Conservation (phyloP, 2,888 invertebrate species). For the Ceriagrion tenellum region DNA sequence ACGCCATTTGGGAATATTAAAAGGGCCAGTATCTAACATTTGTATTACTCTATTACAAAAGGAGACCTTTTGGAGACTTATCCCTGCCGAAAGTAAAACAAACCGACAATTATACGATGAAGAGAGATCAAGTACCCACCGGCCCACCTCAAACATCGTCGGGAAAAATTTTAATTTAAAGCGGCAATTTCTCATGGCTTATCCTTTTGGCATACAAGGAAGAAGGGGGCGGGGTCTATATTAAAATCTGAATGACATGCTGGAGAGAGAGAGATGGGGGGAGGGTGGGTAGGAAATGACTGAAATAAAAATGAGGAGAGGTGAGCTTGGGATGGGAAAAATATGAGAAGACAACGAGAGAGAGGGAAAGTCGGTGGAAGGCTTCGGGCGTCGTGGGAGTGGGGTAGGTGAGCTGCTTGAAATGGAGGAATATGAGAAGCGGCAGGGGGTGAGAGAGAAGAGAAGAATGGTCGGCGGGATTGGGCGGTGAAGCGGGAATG, state of each 20-base stretch:
- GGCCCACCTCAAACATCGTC: not conserved
- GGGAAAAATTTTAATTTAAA: not conserved
- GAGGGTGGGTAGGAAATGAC: not conserved
- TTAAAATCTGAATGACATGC: conserved; percentile 24
- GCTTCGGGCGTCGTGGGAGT: not conserved
- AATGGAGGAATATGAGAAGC: not conserved
- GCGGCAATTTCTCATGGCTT: not conserved
- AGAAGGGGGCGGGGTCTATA: not conserved
- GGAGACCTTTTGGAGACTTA: not conserved
- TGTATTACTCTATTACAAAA: not conserved
- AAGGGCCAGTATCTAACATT: too few species aligned
- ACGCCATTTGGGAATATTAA: too few species aligned
- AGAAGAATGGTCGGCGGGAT: not conserved
- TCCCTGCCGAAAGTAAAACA: not conserved
- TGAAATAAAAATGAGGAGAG: not conserved
- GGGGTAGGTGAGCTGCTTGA: not conserved
- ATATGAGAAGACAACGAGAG: not conserved
- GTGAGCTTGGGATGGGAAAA: not conserved
- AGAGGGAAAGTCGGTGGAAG: not conserved
- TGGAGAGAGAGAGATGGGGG: conserved; percentile 3
- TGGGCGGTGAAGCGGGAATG: not conserved
- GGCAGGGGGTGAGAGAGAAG: not conserved
- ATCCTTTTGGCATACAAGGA: not conserved
- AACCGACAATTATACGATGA: not conserved
- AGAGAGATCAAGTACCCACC: not conserved